Evolutionary conservation across 2,888 invertebrate species (phyloP).

Genomic region (Ganaspis brasiliensis): DNA sequence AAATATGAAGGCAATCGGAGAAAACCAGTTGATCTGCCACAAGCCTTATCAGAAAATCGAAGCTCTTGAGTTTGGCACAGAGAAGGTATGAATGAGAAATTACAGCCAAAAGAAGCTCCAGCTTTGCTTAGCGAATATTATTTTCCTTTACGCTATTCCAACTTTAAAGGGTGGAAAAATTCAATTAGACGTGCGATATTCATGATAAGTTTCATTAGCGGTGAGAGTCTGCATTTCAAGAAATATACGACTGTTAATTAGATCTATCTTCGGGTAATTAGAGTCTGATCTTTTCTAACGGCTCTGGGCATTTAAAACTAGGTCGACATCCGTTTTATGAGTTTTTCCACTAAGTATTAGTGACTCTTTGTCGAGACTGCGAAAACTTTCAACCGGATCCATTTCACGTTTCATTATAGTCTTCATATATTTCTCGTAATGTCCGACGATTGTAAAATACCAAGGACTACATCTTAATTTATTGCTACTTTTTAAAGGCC

Average conservation of each 20-base stretch:
- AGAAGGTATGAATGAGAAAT: conserved; percentile 82
- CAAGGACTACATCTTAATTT: conserved; percentile 22
- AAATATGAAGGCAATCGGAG: conserved; percentile 95
- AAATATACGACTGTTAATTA: conserved; percentile 74
- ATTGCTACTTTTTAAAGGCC: neutral
- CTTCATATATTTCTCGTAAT: conserved; percentile 60
- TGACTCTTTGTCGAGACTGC: conserved; percentile 8
- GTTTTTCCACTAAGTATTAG: conserved; percentile 37
- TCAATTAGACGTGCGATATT: conserved; percentile 67
- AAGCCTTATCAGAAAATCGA: conserved; percentile 91
- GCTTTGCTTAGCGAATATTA: conserved; percentile 1
- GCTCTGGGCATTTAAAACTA: conserved; percentile 67
- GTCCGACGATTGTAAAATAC: conserved; percentile 24
- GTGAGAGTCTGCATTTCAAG: conserved; percentile 63
- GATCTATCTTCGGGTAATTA: conserved; percentile 73
- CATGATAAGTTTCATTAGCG: conserved; percentile 67
- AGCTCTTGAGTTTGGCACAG: conserved; percentile 89
- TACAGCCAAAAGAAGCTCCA: conserved; percentile 37
- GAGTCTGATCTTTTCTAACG: conserved; percentile 68
- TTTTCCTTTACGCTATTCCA: neutral
- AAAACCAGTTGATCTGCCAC: conserved; percentile 93
- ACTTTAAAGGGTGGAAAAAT: conserved; percentile 50
- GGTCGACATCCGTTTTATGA: conserved; percentile 63
- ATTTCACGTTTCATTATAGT: conserved; percentile 64
- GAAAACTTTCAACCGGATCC: conserved; percentile 37